A percentile compares a stretch with the other conserved stretches of the same genome.
Conservation (phyloP, 2,113 vertebrate species). For the Neofelis nebulosa region DNA sequence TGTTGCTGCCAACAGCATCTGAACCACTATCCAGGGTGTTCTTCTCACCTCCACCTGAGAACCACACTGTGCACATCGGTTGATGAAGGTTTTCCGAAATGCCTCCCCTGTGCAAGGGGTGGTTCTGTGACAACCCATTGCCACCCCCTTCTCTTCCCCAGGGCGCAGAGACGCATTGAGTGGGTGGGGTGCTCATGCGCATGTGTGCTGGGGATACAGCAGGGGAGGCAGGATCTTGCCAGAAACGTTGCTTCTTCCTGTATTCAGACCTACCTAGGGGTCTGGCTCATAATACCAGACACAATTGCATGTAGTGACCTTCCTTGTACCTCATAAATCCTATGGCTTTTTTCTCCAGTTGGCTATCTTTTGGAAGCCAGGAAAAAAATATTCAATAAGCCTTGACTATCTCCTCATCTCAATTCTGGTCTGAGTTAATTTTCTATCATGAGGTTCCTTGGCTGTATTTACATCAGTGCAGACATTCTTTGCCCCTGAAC, state of each 20-base stretch:
- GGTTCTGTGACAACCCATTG: too few relatives aligned
- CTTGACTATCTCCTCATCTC: not conserved
- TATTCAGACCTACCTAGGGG: not conserved
- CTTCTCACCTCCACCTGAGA: not conserved
- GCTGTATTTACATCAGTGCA: not conserved
- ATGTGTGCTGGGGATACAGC: not conserved
- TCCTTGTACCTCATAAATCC: not conserved
- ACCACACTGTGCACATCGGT: not conserved
- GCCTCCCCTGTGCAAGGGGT: not conserved
- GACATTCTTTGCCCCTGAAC: not conserved
- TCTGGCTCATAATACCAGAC: not conserved
- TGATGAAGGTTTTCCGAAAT: not conserved
- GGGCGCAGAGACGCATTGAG: not conserved
- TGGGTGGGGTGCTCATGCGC: rapidly evolving
- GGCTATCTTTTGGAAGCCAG: not conserved
- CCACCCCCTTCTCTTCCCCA: not conserved
- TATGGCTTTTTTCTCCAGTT: not conserved
- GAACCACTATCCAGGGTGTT: too few relatives aligned
- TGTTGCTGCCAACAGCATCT: rapidly evolving
- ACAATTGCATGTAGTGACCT: not conserved
- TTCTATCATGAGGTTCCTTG: not conserved
- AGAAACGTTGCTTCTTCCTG: not conserved
- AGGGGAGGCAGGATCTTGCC: too few relatives aligned
- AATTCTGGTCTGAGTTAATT: not conserved
- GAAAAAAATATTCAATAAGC: not conserved